Base-by-base conservation (phyloP, 1,140 invertebrate genomes). In the Amphibalanus amphitrite region DNA sequence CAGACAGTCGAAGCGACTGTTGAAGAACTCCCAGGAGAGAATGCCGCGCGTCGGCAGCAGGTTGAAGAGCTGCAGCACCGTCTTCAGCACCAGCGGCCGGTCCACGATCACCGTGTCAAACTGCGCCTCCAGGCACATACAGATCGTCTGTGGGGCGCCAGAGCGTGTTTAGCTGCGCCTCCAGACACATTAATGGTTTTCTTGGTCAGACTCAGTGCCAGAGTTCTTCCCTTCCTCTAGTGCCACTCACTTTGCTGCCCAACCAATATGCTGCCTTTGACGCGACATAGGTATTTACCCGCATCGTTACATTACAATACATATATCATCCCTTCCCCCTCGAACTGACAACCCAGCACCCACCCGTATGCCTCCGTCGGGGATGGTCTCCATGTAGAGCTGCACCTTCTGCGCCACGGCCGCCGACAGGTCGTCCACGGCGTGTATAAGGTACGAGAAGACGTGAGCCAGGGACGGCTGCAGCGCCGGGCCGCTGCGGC, bases 21-120 rank as follows among this genome's bases (percentile, higher is more conserved):
- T 84, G 79, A 99, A 99, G 82, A 99, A 99, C 72, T 98, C 94
- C 96, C 97, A 99, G 0, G 88, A 88, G 13, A 99, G 83, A 73
- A 98, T 92, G 74, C 88, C 87, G 64, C 94, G 84, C 78, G 97
- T 92, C 73, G 89, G 90, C 3, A 99, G 84, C 10, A 92, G 90
- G 78, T 95, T 97, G 77, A 95, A 91, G 1, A 99, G 83, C 78
- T 98, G 92, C 81, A 95, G 94, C 26, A 99, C 84, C 0, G 92
- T 90, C 80, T 97, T 93, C n/a, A 99, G 85, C 38, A 99, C 93
- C 86, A 99, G 91, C 0, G 95, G 93, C 40, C 97, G 85, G 80
- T 99, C 97, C 47, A 94, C 87, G 71, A 98, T 95, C 69, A 98
- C 93, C 47, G 90, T 84, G 81, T 95, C 93, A 81, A 96, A 96